phyloP scores from a whole-genome alignment of 2,888 invertebrate genomes.

The Orchesella flavescens region DNA sequence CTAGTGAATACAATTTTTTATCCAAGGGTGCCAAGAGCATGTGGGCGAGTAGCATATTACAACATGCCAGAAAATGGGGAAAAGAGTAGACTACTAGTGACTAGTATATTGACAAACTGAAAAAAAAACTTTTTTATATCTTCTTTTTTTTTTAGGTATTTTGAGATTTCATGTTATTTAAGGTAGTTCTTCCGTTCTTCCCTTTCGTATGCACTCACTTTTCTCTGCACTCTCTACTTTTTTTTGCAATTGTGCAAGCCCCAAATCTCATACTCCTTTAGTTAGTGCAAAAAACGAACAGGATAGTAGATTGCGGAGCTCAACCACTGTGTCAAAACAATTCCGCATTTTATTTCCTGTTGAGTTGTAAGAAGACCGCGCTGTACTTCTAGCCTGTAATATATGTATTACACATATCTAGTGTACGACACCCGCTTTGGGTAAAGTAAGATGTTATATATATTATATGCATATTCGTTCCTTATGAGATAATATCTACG shows the following conservation, averaged over 20 bases:
- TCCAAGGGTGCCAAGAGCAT: slow-evolving; percentile 49
- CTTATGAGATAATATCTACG: too few species aligned
- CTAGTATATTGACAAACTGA: not conserved
- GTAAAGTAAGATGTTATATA: too few species aligned
- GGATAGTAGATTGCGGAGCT: slow-evolving; percentile 12
- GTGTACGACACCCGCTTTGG: too few species aligned
- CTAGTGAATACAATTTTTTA: slow-evolving; percentile 43
- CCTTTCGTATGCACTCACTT: slow-evolving; percentile 10
- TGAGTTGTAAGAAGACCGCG: not conserved
- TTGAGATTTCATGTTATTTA: slow-evolving; percentile 52
- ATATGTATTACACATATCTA: too few species aligned
- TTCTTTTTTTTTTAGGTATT: slow-evolving; percentile 41
- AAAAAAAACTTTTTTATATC: slow-evolving; percentile 31
- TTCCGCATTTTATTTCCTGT: slow-evolving; percentile 45
- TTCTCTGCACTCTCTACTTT: slow-evolving; percentile 14
- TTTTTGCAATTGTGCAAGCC: slow-evolving; percentile 6
- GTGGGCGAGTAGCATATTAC: slow-evolving; percentile 44
- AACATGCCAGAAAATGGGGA: slow-evolving; percentile 48
- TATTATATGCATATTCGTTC: too few species aligned
- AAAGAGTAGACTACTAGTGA: slow-evolving; percentile 1
- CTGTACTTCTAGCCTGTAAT: too few species aligned
- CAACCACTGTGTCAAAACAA: slow-evolving; percentile 53
- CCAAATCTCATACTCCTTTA: not conserved
- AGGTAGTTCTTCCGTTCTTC: slow-evolving; percentile 40
- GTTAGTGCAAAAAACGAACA: not conserved